Evolutionary conservation across 2,888 invertebrate genomes (phyloP), one percentile per base, ranked within the genome.

Genomic region (Tetramorium bicarinatum): DNA sequence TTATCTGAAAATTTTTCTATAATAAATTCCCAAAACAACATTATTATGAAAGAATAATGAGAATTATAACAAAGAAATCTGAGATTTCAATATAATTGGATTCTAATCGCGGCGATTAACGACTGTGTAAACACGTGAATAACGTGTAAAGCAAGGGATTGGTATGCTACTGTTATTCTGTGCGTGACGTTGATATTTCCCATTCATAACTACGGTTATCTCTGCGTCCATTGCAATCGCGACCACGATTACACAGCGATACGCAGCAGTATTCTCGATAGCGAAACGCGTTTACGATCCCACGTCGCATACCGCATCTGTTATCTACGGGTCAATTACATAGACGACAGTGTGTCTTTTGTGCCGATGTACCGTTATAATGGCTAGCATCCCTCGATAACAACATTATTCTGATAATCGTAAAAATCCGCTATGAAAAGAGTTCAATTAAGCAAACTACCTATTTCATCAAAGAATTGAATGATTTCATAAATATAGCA

Each of bases 271-370:
- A 66, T 25, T 66, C 76, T n/a, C 54, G 67, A 67, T 67, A 77
- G 38, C 52, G 29, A 77, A 25, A 66, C 6, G 54, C 54, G 66
- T 66, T 77, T 29, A 29, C 41, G 54, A 66, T 64, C 15, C 18
- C 18, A 66, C 41, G 41, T 54, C 54, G 41, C 64, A 52, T 64
- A 25, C 41, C 41, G 52, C 52, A 54, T 59, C 72, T 64, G 66
- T 77, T 66, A 66, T 52, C 64, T n/a, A n/a, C 9, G 29, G 54
- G 25, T 77, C 77, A 66, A 67, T 77, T 54, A 77, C 66, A 49
- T 49, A 25, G 18, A 66, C 25, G 41, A 13, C 52, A 21, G 7
- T 3, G 25, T 25, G 54, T 54, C 29, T 77, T 77, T 66, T 44
- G 49, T 56, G 47, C 59, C 29, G 67, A 11, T 9, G n/a, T 54